phyloP scores from a whole-genome alignment of 1,140 invertebrate species.

The Bombus difficillimus region DNA sequence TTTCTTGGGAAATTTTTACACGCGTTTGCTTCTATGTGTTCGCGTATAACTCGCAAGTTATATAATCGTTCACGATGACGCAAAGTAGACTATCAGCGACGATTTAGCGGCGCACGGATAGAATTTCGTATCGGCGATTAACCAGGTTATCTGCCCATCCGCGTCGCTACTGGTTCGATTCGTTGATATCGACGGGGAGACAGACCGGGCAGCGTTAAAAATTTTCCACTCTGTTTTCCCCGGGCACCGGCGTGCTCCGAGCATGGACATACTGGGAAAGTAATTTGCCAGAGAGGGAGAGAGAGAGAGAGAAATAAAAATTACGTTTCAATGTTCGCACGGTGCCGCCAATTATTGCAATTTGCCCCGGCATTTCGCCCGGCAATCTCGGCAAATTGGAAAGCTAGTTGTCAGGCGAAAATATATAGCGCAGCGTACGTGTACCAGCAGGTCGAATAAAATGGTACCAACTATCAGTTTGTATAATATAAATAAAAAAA shows the following conservation, averaged over 20 bases:
- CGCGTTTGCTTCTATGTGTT: background rate
- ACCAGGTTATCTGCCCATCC: constrained; percentile 33
- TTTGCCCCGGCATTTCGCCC: constrained; percentile 24
- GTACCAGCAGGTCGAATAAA: background rate
- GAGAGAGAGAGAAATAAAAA: constrained; percentile 43
- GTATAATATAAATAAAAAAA: too few relatives aligned
- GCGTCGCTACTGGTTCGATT: constrained; percentile 7
- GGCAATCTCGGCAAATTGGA: constrained; percentile 48
- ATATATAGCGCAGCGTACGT: background rate
- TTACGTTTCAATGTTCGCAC: constrained; percentile 47
- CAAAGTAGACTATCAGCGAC: constrained; percentile 33
- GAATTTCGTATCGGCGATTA: constrained; percentile 58
- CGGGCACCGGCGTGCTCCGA: background rate
- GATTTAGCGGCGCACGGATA: constrained; percentile 52
- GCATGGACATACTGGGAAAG: background rate
- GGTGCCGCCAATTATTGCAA: constrained; percentile 46
- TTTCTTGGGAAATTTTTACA: background rate
- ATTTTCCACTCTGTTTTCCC: constrained; percentile 17
- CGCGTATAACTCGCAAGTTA: too few relatives aligned
- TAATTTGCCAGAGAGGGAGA: constrained; percentile 31
- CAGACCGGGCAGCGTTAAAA: constrained; percentile 4
- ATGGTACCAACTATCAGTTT: too few relatives aligned
- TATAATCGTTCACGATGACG: background rate
- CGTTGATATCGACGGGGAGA: constrained; percentile 2
- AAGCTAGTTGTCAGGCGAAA: constrained; percentile 32